A percentile compares a stretch with the other conserved stretches of the same genome.
These are phyloP conservation scores for Gastrophryne carolinensis DNA, from an alignment of 2,797 vertebrate species.

Conservation along the genomic window DNA sequence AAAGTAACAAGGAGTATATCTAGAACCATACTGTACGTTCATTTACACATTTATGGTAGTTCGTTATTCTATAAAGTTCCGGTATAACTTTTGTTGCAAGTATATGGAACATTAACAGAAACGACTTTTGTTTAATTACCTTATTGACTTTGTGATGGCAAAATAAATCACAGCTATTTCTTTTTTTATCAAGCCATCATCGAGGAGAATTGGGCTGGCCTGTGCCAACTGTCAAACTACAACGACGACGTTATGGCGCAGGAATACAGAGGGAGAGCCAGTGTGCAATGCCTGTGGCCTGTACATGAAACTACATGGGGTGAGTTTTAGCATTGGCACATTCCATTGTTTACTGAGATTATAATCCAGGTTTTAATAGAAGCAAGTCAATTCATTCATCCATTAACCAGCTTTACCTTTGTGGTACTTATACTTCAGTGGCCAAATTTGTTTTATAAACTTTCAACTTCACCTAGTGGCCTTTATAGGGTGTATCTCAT, in stretches of 20 bases:
- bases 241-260: conserved; percentile 96
- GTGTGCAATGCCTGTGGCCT: conserved; percentile 98
- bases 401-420: too few species aligned
- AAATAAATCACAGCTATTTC: neutral
- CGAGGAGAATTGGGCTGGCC: conserved; percentile 90
- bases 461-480: too few species aligned
- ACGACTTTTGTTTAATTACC: neutral
- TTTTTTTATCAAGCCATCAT: conserved; percentile 79
- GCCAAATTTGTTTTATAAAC: too few species aligned
- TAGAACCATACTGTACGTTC: too few species aligned
- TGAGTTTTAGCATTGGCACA: conserved; percentile 59
- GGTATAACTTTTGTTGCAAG: neutral
- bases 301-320: conserved; percentile 97
- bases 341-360: too few species aligned
- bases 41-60: too few species aligned
- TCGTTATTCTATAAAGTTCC: neutral
- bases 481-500: too few species aligned
- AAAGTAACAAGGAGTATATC: too few species aligned
- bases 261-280: conserved; percentile 94
- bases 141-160: neutral
- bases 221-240: conserved; percentile 98
- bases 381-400: too few species aligned
- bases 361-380: too few species aligned
- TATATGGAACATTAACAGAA: neutral
- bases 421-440: too few species aligned